Percentiles rank a stretch among this genome's conserved stretches.
phyloP scores from a whole-genome alignment of 2,113 vertebrate species.

The Hippocampus barbouri region DNA sequence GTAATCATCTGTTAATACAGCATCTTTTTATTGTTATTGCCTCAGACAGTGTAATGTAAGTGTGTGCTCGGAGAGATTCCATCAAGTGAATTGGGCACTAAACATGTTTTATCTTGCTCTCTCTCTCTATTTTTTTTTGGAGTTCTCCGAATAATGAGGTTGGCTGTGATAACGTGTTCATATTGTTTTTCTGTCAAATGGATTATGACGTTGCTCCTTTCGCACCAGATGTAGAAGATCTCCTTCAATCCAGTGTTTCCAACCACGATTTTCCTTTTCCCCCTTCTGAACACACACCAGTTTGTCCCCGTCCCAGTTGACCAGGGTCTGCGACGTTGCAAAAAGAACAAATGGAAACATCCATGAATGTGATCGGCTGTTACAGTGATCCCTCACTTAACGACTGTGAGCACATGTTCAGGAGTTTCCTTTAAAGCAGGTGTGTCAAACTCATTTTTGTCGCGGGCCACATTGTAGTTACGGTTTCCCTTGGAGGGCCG shows the following conservation, averaged over 20 bases:
- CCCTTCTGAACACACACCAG: constrained; percentile 89
- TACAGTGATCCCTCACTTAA: not conserved
- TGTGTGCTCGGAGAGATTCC: not conserved
- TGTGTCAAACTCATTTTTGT: too few species aligned
- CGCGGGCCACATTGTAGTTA: too few species aligned
- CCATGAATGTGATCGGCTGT: not conserved
- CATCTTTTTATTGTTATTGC: constrained; percentile 15
- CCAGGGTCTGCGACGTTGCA: constrained; percentile 71
- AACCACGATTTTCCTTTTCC: constrained; percentile 90
- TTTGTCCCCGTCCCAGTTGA: constrained; percentile 89
- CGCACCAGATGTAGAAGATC: constrained; percentile 86
- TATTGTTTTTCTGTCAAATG: not conserved
- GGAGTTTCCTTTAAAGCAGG: not conserved
- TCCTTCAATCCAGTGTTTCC: constrained; percentile 94
- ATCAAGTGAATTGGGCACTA: not conserved
- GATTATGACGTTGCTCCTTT: not conserved
- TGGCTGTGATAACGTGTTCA: not conserved
- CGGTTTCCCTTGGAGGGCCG: too few species aligned
- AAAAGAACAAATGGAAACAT: constrained; percentile 10
- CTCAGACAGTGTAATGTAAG: not conserved
- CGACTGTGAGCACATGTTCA: not conserved
- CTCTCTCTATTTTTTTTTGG: not conserved
- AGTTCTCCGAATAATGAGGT: too few species aligned
- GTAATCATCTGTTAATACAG: not conserved
- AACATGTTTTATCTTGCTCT: not conserved